Evolutionary conservation across 2,113 vertebrate genomes (phyloP).

Genomic region (Hepsetus odoe): DNA sequence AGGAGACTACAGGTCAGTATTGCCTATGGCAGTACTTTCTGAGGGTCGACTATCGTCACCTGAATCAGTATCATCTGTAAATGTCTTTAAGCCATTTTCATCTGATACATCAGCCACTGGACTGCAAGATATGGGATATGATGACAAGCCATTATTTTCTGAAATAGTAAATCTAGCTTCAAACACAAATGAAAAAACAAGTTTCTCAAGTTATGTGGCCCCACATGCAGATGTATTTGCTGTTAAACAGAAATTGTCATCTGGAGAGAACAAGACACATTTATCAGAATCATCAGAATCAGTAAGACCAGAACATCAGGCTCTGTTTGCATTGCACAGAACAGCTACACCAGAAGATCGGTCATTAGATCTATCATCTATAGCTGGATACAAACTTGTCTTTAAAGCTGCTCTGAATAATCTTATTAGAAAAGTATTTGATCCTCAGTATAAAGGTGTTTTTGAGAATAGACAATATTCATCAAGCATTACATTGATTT

Average conservation of each 20-base stretch:
- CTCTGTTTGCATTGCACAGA: background rate
- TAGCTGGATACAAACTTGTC: conserved; percentile 33
- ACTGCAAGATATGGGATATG: background rate
- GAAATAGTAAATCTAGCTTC: background rate
- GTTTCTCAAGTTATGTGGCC: background rate
- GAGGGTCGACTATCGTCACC: conserved; percentile 28
- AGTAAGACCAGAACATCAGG: conserved; percentile 5
- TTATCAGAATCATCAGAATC: conserved; percentile 24
- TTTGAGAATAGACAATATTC: conserved; percentile 23
- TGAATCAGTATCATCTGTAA: conserved; percentile 39
- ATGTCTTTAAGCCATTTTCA: background rate
- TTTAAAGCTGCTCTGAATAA: conserved; percentile 56
- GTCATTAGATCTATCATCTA: conserved; percentile 15
- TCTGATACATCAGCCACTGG: conserved; percentile 7
- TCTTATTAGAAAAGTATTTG: conserved; percentile 62
- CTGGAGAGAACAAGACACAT: background rate
- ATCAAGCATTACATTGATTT: background rate
- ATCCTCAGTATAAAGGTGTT: conserved; percentile 67
- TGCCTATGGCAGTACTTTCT: conserved; percentile 5
- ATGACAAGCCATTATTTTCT: background rate
- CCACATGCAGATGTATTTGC: background rate
- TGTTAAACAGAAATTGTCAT: background rate
- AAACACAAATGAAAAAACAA: background rate
- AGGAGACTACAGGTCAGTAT: conserved; percentile 25
- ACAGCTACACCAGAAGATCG: background rate